A percentile compares a stretch with the other conserved stretches of the same genome.
These are phyloP conservation scores for Lithosia quadra DNA, from an alignment of 2,888 invertebrate genomes.

Conservation along the genomic window DNA sequence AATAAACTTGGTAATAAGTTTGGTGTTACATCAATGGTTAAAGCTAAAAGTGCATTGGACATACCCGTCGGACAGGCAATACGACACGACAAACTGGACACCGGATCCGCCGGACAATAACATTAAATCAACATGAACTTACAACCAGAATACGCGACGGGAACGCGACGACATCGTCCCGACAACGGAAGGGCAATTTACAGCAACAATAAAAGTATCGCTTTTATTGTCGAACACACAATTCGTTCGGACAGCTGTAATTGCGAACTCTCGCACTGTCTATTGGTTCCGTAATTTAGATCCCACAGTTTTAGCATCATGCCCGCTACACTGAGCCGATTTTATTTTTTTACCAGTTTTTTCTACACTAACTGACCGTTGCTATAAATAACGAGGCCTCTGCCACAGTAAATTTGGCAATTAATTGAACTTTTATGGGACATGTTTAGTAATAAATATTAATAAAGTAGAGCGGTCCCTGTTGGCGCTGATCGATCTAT, in stretches of 20 bases:
- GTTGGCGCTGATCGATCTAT: constrained; percentile 14
- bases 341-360: constrained; percentile 44
- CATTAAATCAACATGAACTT: constrained; percentile 75
- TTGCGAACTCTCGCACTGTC: constrained; percentile 80
- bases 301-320: constrained; percentile 74
- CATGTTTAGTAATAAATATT: constrained; percentile 24
- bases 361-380: constrained; percentile 34
- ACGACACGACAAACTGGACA: constrained; percentile 32
- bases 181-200: constrained; percentile 75
- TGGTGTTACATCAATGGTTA: constrained; percentile 12
- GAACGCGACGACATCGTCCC: constrained; percentile 70
- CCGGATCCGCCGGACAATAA: constrained; percentile 68
- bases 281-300: constrained; percentile 82
- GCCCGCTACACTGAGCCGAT: constrained; percentile 57
- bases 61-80: constrained; percentile 7
- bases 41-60: constrained; percentile 37
- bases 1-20: constrained; percentile 3
- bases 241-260: constrained; percentile 84
- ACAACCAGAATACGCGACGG: constrained; percentile 67
- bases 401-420: constrained; percentile 35
- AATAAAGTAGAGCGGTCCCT: constrained; percentile 18
- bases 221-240: constrained; percentile 83
- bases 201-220: constrained; percentile 83
- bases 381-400: constrained; percentile 38
- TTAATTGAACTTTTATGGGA: constrained; percentile 31